Conservation (phyloP, 2,888 invertebrate species). For the Macaria notata region DNA sequence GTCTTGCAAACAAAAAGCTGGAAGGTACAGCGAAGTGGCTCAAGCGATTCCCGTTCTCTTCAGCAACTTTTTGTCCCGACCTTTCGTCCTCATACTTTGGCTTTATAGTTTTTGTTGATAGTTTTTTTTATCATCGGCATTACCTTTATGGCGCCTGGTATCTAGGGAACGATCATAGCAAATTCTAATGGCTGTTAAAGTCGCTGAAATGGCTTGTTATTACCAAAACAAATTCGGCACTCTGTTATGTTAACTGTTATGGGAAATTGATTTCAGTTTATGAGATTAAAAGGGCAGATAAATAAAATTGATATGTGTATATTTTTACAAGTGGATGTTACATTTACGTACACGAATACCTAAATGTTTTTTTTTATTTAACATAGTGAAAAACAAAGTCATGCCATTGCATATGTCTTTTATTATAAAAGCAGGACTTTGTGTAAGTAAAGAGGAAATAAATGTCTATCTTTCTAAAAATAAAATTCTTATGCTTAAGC, state of each 20-base stretch:
- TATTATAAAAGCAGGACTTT: no score
- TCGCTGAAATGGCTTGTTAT: constrained; percentile 54
- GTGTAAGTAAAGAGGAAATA: no score
- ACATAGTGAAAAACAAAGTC: no score
- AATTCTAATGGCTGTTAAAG: constrained; percentile 72
- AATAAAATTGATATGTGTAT: constrained; percentile 1
- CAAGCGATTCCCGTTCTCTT: constrained; percentile 62
- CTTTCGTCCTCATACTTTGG: constrained; percentile 68
- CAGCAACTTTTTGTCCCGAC: constrained; percentile 66
- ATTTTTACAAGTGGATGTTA: no score
- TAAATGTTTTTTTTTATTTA: no score
- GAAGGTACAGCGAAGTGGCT: constrained; percentile 36
- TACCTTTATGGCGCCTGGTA: constrained; percentile 73
- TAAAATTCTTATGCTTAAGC: no score
- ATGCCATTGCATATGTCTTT: no score
- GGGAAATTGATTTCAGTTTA: constrained; percentile 17
- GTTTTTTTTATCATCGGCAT: constrained; percentile 75
- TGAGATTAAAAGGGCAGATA: constrained; percentile 25
- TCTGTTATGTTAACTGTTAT: constrained; percentile 46
- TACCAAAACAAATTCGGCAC: constrained; percentile 68
- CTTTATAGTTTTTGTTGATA: constrained; percentile 74
- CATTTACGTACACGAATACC: no score
- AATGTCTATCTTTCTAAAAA: no score
- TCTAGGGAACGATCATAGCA: constrained; percentile 68
- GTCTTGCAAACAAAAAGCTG: constrained; percentile 52